Evolutionary conservation across 1,140 invertebrate genomes (phyloP).

Genomic region (Tetramorium parvispinum): DNA sequence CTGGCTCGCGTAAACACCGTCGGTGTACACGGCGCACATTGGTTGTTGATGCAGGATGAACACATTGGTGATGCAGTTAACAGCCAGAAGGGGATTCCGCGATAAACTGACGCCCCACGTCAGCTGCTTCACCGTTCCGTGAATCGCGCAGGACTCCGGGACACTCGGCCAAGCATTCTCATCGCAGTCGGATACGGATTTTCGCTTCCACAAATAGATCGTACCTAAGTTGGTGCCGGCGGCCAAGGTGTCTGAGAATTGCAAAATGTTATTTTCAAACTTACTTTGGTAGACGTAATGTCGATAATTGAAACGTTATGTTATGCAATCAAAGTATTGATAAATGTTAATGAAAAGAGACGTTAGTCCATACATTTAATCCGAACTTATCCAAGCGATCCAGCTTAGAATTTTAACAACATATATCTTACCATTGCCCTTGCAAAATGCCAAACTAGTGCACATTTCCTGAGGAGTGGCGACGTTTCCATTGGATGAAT

Average conservation of each 20-base stretch:
- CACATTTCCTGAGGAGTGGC: slow-evolving; percentile 82
- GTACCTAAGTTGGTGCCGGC: slow-evolving; percentile 96
- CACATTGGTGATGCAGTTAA: slow-evolving; percentile 94
- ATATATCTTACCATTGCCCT: slow-evolving; percentile 81
- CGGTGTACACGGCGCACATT: slow-evolving; percentile 91
- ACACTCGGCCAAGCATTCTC: slow-evolving; percentile 88
- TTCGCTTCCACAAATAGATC: slow-evolving; percentile 94
- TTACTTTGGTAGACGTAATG: not conserved
- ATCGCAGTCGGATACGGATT: slow-evolving; percentile 77
- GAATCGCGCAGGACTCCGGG: slow-evolving; percentile 88
- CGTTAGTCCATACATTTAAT: not conserved
- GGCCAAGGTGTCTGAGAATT: slow-evolving; percentile 87
- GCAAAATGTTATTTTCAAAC: not conserved
- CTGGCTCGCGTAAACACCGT: slow-evolving; percentile 90
- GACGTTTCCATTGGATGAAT: slow-evolving; percentile 74
- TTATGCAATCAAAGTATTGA: not conserved
- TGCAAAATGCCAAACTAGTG: slow-evolving; percentile 85
- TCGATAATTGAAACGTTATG: not conserved
- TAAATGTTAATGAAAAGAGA: not conserved
- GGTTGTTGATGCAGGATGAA: slow-evolving; percentile 94
- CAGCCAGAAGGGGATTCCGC: slow-evolving; percentile 90
- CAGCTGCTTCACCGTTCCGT: slow-evolving; percentile 91
- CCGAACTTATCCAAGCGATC: too few relatives aligned
- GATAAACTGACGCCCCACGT: slow-evolving; percentile 90
- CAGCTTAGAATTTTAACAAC: not conserved